Evolutionary conservation across 2,797 vertebrate genomes (phyloP).

Genomic region (Microctenopoma steveboyesi): DNA sequence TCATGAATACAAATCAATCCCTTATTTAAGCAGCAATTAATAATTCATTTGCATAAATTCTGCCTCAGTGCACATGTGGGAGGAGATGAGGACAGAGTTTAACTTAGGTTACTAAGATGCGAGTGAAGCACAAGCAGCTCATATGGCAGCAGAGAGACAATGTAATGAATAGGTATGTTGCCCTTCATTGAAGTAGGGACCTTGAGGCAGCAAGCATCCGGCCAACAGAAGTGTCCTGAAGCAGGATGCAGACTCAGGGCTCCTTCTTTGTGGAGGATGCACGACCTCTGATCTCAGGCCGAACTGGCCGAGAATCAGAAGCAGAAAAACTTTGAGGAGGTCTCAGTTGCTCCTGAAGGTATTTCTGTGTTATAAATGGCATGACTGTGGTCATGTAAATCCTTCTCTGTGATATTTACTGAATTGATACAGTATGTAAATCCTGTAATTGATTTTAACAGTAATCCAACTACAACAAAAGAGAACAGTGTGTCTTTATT

Average conservation of each 20-base stretch:
- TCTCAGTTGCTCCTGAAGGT: too few relatives aligned
- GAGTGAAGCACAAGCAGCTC: slow-evolving; percentile 11
- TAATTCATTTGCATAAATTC: slow-evolving; percentile 68
- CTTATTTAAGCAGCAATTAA: slow-evolving; percentile 67
- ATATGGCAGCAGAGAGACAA: background rate
- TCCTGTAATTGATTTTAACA: too few relatives aligned
- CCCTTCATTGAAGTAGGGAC: background rate
- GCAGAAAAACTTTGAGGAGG: too few relatives aligned
- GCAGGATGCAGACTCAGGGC: background rate
- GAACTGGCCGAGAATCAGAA: background rate
- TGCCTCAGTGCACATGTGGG: slow-evolving; percentile 13
- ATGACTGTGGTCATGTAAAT: background rate
- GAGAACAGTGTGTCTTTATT: background rate
- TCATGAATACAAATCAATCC: slow-evolving; percentile 66
- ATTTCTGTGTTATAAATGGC: background rate
- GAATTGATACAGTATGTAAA: too few relatives aligned
- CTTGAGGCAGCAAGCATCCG: background rate
- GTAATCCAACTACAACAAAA: too few relatives aligned
- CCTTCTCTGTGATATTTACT: background rate
- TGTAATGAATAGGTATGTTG: background rate
- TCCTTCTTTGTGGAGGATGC: background rate
- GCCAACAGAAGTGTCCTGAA: background rate
- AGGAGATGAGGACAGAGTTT: slow-evolving; percentile 21
- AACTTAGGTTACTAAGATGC: slow-evolving; percentile 27
- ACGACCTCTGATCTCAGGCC: background rate